Conservation (phyloP, 2,797 vertebrate species). For the Enteromius unitaeniatus region DNA sequence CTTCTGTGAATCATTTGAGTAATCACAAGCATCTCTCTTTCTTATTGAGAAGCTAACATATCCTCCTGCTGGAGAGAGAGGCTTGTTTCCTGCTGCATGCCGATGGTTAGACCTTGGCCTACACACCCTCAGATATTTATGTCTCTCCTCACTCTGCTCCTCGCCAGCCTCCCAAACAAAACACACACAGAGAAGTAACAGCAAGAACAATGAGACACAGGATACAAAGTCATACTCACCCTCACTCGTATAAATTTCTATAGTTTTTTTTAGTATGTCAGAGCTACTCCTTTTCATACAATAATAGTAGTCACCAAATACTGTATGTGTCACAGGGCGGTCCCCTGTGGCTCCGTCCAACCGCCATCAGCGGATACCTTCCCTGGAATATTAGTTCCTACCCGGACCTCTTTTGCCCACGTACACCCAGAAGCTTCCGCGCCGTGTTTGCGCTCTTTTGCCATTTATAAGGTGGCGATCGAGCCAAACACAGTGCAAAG, state of each 20-base stretch:
- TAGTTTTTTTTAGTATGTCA: neutral
- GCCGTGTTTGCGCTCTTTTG: too few species aligned
- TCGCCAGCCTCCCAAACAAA: constrained; percentile 59
- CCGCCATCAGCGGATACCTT: too few species aligned
- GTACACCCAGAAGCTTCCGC: too few species aligned
- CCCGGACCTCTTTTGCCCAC: too few species aligned
- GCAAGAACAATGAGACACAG: neutral
- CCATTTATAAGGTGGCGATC: too few species aligned
- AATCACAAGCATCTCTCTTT: constrained; percentile 27
- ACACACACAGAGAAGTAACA: constrained; percentile 19
- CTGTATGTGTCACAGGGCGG: too few species aligned
- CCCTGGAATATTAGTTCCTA: too few species aligned
- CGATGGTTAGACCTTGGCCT: constrained; percentile 78
- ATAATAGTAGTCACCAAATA: neutral
- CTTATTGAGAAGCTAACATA: constrained; percentile 68
- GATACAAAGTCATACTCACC: neutral
- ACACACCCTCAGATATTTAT: constrained; percentile 83
- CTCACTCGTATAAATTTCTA: neutral
- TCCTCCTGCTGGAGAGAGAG: constrained; percentile 72
- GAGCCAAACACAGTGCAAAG: too few species aligned
- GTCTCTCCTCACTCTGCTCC: constrained; percentile 54
- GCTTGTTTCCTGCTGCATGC: constrained; percentile 81
- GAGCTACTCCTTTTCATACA: neutral
- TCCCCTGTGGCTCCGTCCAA: too few species aligned
- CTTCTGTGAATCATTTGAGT: constrained; percentile 50